phyloP scores from a whole-genome alignment of 2,888 invertebrate species.

The Andrena bicolor region DNA sequence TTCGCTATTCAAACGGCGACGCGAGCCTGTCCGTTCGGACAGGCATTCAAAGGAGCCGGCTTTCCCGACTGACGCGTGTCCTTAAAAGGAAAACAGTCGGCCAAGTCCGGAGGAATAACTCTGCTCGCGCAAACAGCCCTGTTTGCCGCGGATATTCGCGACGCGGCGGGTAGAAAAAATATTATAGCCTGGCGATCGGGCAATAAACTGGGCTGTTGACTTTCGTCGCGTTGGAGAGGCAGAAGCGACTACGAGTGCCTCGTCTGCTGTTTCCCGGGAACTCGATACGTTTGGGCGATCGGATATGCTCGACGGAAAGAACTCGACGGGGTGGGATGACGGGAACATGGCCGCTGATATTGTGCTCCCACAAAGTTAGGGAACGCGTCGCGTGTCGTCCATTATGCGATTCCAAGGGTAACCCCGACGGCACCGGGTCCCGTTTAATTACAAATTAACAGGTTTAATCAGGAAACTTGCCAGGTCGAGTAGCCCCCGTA shows the following conservation, averaged over 20 bases:
- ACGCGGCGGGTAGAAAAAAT: background rate
- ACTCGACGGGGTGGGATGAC: background rate
- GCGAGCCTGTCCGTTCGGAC: background rate
- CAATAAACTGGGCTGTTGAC: background rate
- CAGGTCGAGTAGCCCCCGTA: slow-evolving; percentile 73
- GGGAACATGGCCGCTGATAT: slow-evolving; percentile 27
- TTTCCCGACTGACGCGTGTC: slow-evolving; percentile 15
- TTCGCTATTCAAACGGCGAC: background rate
- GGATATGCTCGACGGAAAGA: background rate
- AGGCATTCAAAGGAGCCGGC: background rate
- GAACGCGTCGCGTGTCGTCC: slow-evolving; percentile 46
- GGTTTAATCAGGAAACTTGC: slow-evolving; percentile 82
- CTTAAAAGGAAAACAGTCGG: background rate
- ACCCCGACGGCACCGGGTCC: slow-evolving; percentile 41
- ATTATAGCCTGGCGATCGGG: slow-evolving; percentile 9
- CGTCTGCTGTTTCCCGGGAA: background rate
- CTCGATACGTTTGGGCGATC: too few relatives aligned
- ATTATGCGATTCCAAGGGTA: slow-evolving; percentile 45
- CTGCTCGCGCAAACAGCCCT: background rate
- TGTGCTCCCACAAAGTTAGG: slow-evolving; percentile 26
- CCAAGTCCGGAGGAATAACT: background rate
- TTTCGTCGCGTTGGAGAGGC: background rate
- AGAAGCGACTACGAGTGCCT: too few relatives aligned
- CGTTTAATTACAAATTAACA: slow-evolving; percentile 81
- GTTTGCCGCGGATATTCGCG: background rate